phyloP scores from a whole-genome alignment of 2,888 invertebrate genomes.

The Volucella zonaria region DNA sequence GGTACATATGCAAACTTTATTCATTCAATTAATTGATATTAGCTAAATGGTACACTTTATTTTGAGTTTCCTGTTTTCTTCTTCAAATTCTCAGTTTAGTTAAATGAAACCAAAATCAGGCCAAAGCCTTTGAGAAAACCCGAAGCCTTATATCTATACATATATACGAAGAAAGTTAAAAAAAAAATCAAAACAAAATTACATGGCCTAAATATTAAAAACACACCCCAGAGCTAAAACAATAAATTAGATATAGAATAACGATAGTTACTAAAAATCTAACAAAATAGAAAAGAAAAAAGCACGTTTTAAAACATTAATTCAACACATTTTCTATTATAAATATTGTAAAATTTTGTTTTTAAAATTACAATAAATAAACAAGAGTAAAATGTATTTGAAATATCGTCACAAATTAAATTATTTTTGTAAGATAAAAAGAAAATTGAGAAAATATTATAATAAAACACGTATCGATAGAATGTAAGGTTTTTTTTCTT shows the following conservation, averaged over 20 bases:
- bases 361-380: background rate
- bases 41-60: no score
- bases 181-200: background rate
- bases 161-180: background rate
- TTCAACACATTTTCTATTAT: background rate
- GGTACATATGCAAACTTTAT: no score
- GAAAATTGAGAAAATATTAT: background rate
- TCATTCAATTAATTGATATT: no score
- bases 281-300: conserved; percentile 18
- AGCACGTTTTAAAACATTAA: conserved; percentile 5
- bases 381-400: conserved; percentile 10
- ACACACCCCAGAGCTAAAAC: conserved; percentile 5
- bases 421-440: conserved; percentile 39
- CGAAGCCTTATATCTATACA: no score
- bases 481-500: conserved; percentile 26
- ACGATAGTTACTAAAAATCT: conserved; percentile 40
- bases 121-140: no score
- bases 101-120: background rate
- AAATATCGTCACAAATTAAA: conserved; percentile 26
- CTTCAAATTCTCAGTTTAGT: no score
- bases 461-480: conserved; percentile 16
- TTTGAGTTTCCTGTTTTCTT: no score
- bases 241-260: conserved; percentile 36
- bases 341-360: background rate
- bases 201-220: background rate